phyloP scores from a whole-genome alignment of 2,888 invertebrate genomes.

The Mystacides longicornis region DNA sequence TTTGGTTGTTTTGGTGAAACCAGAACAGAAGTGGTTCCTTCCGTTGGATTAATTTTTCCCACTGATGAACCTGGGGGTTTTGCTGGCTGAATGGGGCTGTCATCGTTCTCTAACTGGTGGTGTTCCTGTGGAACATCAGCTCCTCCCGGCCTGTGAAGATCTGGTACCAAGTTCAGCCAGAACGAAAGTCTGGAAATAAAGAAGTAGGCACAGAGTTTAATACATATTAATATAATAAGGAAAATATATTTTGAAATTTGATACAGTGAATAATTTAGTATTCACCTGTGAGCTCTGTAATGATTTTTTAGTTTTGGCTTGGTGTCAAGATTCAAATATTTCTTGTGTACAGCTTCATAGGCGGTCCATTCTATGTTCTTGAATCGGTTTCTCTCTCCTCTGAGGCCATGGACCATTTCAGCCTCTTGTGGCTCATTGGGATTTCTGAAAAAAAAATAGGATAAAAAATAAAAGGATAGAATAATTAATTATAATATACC shows the following conservation, averaged over 20 bases:
- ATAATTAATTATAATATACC: too few species aligned
- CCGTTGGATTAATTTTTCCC: conserved; percentile 49
- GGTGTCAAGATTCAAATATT: conserved; percentile 83
- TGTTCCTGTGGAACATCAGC: conserved; percentile 80
- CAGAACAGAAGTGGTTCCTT: conserved; percentile 41
- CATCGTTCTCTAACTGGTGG: conserved; percentile 74
- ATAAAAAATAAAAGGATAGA: too few species aligned
- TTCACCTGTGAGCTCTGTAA: conserved; percentile 77
- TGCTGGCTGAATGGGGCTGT: conserved; percentile 49
- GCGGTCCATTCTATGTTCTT: conserved; percentile 91
- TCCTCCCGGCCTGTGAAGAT: conserved; percentile 79
- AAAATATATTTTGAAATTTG: neutral
- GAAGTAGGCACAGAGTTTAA: neutral
- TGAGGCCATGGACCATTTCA: conserved; percentile 56
- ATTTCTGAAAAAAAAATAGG: too few species aligned
- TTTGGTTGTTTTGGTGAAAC: conserved; percentile 33
- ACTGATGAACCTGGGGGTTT: conserved; percentile 52
- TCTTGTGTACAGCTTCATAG: conserved; percentile 87
- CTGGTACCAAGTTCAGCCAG: conserved; percentile 92
- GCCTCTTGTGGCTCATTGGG: conserved; percentile 80
- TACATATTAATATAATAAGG: neutral
- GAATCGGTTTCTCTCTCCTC: conserved; percentile 71
- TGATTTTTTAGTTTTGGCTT: conserved; percentile 89
- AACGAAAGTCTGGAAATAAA: conserved; percentile 65
- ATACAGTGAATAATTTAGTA: neutral